Evolutionary conservation across 1,140 invertebrate genomes (phyloP).

Genomic region (Penaeus indicus): DNA sequence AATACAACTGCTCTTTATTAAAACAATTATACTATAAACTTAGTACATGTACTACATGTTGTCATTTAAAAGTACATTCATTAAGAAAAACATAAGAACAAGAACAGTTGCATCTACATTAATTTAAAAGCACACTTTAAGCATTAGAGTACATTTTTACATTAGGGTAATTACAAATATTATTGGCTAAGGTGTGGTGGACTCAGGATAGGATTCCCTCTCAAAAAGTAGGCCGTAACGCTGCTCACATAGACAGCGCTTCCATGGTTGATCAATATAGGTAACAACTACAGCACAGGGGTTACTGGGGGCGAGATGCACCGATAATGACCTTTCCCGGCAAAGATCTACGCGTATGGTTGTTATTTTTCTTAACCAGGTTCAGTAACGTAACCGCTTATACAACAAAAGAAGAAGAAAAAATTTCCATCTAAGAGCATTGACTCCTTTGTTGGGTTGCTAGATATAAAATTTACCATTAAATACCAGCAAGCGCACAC

Average conservation of each 20-base stretch:
- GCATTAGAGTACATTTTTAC: conserved; percentile 66
- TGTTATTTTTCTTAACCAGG: not conserved
- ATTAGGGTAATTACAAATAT: conserved; percentile 65
- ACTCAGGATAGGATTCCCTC: conserved; percentile 53
- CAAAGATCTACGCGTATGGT: not conserved
- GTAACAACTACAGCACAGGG: no score
- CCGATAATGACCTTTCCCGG: not conserved
- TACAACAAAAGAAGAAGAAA: no score
- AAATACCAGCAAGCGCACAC: not conserved
- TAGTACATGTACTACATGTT: conserved; percentile 66
- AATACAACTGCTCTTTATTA: conserved; percentile 66
- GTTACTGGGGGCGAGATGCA: no score
- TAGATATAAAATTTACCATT: not conserved
- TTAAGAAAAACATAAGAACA: conserved; percentile 66
- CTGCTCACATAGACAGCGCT: conserved; percentile 16
- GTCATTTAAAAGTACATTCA: conserved; percentile 66
- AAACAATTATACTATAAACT: conserved; percentile 66
- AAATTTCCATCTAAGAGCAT: not conserved
- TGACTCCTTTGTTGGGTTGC: not conserved
- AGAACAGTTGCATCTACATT: conserved; percentile 66
- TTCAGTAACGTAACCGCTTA: no score
- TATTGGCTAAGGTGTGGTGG: conserved; percentile 59
- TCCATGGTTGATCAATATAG: not conserved
- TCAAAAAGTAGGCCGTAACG: conserved; percentile 42
- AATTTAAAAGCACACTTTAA: conserved; percentile 66